These are phyloP conservation scores for Diorhabda elongata DNA, from an alignment of 1,140 invertebrate species.

Conservation along the genomic window DNA sequence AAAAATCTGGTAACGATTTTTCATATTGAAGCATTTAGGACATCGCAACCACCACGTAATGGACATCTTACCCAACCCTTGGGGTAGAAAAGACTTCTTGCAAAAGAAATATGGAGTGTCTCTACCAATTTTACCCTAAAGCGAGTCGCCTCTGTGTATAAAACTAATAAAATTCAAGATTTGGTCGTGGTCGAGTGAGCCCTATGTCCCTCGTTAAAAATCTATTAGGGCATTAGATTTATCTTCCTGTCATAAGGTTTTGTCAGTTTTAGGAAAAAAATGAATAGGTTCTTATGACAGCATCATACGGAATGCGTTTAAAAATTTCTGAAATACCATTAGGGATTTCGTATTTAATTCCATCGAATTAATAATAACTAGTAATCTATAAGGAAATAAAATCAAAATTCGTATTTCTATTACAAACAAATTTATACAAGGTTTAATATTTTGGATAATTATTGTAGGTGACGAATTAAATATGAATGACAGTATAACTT, in stretches of 20 bases:
- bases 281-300: constrained; percentile 12
- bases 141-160: not conserved
- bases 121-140: not conserved
- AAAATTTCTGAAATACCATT: not conserved
- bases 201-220: constrained; percentile 24
- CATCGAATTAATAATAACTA: not conserved
- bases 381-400: not conserved
- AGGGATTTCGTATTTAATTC: not conserved
- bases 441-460: too few species aligned
- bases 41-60: too few species aligned
- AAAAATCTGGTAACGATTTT: too few species aligned
- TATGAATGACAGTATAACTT: too few species aligned
- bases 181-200: constrained; percentile 4
- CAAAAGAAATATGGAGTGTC: too few species aligned
- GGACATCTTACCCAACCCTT: too few species aligned
- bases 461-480: too few species aligned
- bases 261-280: constrained; percentile 23
- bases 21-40: too few species aligned
- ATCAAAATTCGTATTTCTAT: too few species aligned
- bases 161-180: constrained; percentile 22
- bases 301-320: constrained; percentile 1
- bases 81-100: too few species aligned
- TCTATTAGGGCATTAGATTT: constrained; percentile 27
- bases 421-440: too few species aligned
- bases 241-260: constrained; percentile 27